These are phyloP conservation scores for Sebastes cheni DNA, from an alignment of 2,797 vertebrate genomes.

Conservation along the genomic window DNA sequence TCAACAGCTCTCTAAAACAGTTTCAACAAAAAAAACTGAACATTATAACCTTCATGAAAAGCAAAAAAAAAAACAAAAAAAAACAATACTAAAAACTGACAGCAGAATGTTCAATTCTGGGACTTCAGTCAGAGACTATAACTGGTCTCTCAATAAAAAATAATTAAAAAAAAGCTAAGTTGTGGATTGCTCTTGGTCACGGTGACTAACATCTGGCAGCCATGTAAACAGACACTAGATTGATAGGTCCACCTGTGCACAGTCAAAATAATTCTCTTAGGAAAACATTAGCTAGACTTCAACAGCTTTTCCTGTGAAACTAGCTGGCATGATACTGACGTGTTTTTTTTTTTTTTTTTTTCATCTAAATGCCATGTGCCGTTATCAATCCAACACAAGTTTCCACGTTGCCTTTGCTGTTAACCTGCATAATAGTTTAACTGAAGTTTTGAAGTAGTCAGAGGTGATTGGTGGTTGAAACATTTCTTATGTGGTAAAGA, in stretches of 20 bases:
- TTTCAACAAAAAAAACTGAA: background rate
- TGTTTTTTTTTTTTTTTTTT: background rate
- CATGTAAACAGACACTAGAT: slow-evolving; percentile 72
- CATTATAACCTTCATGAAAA: background rate
- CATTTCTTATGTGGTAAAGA: background rate
- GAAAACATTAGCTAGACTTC: slow-evolving; percentile 60
- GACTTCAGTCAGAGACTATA: background rate
- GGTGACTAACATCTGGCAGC: slow-evolving; percentile 78
- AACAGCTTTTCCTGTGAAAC: slow-evolving; percentile 57
- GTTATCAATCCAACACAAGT: slow-evolving; percentile 15
- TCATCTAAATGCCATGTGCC: slow-evolving; percentile 25
- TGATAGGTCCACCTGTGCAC: slow-evolving; percentile 81
- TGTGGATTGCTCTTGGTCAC: slow-evolving; percentile 50
- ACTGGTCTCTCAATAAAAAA: background rate
- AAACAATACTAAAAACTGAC: background rate
- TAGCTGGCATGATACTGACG: slow-evolving; percentile 21
- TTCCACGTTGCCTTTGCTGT: background rate
- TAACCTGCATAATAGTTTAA: background rate
- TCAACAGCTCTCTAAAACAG: too few species aligned
- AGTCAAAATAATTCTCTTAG: slow-evolving; percentile 69
- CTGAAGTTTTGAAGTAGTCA: background rate
- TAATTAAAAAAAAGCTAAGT: slow-evolving; percentile 6
- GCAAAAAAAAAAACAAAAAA: background rate
- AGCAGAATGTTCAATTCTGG: background rate
- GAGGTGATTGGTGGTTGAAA: background rate